phyloP scores from a whole-genome alignment of 2,888 invertebrate species.

The Eutolmus rufibarbis region DNA sequence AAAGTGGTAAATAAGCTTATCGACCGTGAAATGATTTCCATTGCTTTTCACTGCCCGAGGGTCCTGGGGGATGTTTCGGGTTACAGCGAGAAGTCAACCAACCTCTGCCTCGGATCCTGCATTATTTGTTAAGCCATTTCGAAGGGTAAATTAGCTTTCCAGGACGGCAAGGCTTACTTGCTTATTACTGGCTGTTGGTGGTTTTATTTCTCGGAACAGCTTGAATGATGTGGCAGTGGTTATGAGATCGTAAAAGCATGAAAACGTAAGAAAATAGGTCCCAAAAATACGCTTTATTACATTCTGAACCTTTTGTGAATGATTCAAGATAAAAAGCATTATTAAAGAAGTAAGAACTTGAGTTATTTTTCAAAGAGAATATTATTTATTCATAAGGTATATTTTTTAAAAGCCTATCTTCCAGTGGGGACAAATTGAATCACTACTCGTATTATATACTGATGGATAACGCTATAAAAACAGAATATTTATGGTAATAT shows the following conservation, averaged over 20 bases:
- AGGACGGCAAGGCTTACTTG: neutral
- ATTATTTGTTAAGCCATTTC: neutral
- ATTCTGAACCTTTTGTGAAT: neutral
- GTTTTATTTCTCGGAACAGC: neutral
- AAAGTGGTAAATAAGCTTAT: constrained; percentile 1
- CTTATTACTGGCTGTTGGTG: neutral
- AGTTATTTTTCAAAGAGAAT: neutral
- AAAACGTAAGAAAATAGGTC: neutral
- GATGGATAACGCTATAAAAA: no score
- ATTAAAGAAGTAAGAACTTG: neutral
- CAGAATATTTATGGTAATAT: no score
- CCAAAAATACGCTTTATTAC: neutral
- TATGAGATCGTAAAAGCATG: neutral
- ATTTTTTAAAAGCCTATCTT: no score
- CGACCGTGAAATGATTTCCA: neutral
- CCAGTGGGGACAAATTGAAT: no score
- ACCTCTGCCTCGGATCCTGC: neutral
- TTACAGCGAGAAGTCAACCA: neutral
- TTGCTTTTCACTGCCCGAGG: neutral
- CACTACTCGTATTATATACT: no score
- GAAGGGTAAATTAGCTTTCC: neutral
- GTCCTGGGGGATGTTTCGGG: neutral
- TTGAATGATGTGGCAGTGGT: neutral
- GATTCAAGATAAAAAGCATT: neutral
- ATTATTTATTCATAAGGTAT: neutral